Percentiles rank a stretch among this genome's conserved stretches.
These are phyloP conservation scores for Pocota personata DNA, from an alignment of 2,888 invertebrate species.

Conservation along the genomic window DNA sequence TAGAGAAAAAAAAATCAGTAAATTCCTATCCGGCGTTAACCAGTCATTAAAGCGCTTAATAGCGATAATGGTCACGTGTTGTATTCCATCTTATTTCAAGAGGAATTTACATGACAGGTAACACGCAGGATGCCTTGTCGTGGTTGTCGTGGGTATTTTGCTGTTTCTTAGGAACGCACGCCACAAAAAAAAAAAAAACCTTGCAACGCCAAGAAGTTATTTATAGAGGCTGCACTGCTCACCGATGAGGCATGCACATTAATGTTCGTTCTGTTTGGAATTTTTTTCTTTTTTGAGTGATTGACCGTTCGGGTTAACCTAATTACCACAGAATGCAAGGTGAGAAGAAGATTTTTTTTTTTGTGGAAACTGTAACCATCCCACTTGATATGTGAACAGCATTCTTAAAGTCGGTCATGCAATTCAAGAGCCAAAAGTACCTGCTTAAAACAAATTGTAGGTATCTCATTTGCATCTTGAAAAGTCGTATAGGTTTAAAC, in stretches of 20 bases:
- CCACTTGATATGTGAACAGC: background rate
- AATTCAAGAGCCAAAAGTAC: conserved; percentile 17
- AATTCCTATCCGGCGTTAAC: conserved; percentile 58
- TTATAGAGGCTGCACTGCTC: conserved; percentile 8
- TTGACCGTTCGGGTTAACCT: conserved; percentile 52
- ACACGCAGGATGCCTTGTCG: conserved; percentile 33
- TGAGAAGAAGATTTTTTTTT: conserved; percentile 11
- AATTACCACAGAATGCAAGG: conserved; percentile 38
- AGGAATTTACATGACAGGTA: conserved; percentile 60
- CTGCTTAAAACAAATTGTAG: conserved; percentile 7
- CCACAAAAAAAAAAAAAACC: background rate
- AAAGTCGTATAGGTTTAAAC: background rate
- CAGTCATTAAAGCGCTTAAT: conserved; percentile 60
- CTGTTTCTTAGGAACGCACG: conserved; percentile 27
- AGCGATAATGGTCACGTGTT: conserved; percentile 63
- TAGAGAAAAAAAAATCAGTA: background rate
- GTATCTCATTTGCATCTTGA: conserved; percentile 56
- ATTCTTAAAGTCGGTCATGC: conserved; percentile 42
- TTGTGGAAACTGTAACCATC: conserved; percentile 2
- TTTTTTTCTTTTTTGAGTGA: background rate
- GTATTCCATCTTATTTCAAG: conserved; percentile 40
- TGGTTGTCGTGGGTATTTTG: background rate
- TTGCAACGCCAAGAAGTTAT: conserved; percentile 1
- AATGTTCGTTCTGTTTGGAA: background rate
- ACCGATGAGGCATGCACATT: background rate